Base-by-base conservation (phyloP, 2,797 vertebrate species). In the Galago senegalensis region DNA sequence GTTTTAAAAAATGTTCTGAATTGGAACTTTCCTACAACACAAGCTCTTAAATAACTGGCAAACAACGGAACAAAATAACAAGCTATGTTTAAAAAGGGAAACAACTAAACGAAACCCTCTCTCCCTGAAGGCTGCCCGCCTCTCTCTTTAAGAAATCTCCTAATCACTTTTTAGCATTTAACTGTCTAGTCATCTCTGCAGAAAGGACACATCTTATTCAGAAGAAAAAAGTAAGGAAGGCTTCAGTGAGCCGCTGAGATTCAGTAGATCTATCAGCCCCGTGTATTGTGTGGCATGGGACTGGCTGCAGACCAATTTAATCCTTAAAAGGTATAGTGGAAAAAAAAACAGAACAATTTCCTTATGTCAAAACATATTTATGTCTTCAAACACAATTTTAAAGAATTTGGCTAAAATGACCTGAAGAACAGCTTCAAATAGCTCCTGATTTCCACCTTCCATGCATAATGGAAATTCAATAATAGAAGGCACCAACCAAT, bases 1-100 rank as follows among this genome's bases (percentile, higher is more conserved):
- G 23, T 87, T 88, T 88, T 75, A n/a, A 49, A 93, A 96, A 96
- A 87, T 95, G 91, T 75, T 96, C 97, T 87, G 34, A 93, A 94
- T 49, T 85, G 65, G 79, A 94, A 90, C 49, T 97, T 97, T 96
- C 67, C 93, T 87, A 43, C 37, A 94, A 86, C 53, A 82, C 29
- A 89, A 58, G 76, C 77, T 95, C 87, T 92, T 93, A 94, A 97
- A 65, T 94, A 93, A 93, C 0, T 93, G 82, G 65, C 81, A 89
- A 94, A 97, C 49, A 46, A 95, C 76, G 83, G 75, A 56, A 96
- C 16, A 81, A 81, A 95, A 92, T 56, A 92, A 81, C 23, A 93
- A 72, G 49, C 18, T 72, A 17, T 61, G 7, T 69, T 91, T 76
- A 86, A 67, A 86, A 23, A 31, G 40, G 23, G 46, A 12, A 12